A percentile compares a stretch with the other conserved stretches of the same genome.
These are phyloP conservation scores for Tethya wilhelma DNA, from an alignment of 37 sponge, comb jelly and placozoan genomes.

Conservation along the genomic window DNA sequence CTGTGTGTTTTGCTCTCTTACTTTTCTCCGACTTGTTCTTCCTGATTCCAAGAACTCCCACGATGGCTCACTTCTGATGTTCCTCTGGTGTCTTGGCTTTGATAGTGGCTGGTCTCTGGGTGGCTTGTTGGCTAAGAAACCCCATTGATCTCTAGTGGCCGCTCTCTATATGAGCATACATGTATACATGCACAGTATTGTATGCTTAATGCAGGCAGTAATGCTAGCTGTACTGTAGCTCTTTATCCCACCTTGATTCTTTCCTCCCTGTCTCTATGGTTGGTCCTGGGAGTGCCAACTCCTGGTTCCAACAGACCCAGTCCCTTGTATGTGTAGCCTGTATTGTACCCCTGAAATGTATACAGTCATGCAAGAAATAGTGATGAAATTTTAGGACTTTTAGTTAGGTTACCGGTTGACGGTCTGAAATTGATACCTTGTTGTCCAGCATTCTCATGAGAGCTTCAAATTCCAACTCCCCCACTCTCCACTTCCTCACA, in stretches of 20 bases:
- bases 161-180: too few species aligned
- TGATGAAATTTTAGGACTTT: background rate
- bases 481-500: conserved; percentile 17
- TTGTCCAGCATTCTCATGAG: conserved; percentile 90
- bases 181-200: background rate
- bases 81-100: background rate
- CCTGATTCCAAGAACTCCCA: too few species aligned
- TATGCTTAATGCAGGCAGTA: background rate
- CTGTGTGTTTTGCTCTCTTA: too few species aligned
- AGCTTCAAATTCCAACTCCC: conserved; percentile 87
- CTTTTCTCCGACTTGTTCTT: too few species aligned
- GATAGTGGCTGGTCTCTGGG: background rate
- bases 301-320: conserved; percentile 45
- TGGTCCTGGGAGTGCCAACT: background rate
- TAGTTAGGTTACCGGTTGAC: too few species aligned
- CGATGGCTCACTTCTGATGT: too few species aligned
- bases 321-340: conserved; percentile 80
- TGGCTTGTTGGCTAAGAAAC: background rate
- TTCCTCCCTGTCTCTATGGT: background rate
- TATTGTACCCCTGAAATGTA: conserved; percentile 68
- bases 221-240: background rate
- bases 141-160: background rate
- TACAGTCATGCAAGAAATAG: background rate
- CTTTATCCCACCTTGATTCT: background rate
- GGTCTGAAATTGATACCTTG: conserved; percentile 35